Percentiles rank a stretch among this genome's conserved stretches.
phyloP scores from a whole-genome alignment of 2,113 vertebrate species.

The Oostethus manadensis region DNA sequence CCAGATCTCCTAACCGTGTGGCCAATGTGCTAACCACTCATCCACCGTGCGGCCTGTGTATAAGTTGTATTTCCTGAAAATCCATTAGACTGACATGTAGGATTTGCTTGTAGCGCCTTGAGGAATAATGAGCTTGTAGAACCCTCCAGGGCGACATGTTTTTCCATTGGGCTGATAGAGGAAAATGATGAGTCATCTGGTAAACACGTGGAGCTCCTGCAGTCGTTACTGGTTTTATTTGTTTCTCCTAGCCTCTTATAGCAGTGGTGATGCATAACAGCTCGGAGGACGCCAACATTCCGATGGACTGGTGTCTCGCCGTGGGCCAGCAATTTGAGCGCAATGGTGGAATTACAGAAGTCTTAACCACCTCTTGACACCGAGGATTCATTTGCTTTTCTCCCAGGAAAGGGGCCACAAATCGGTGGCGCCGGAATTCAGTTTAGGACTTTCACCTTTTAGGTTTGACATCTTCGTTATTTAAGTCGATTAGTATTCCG shows the following conservation, averaged over 20 bases:
- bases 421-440: slow-evolving; percentile 16
- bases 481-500: slow-evolving; percentile 61
- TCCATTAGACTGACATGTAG: neutral
- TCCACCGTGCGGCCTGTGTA: neutral
- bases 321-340: slow-evolving; percentile 52
- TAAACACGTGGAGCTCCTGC: neutral
- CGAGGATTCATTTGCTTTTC: slow-evolving; percentile 49
- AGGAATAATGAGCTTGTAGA: slow-evolving; percentile 15
- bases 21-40: no score
- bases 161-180: neutral
- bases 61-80: slow-evolving; percentile 4
- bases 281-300: slow-evolving; percentile 61
- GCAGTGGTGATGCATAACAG: slow-evolving; percentile 55
- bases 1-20: no score
- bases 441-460: slow-evolving; percentile 40
- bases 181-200: slow-evolving; percentile 10
- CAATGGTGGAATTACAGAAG: slow-evolving; percentile 50
- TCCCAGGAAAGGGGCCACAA: slow-evolving; percentile 33
- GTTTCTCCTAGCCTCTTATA: slow-evolving; percentile 27
- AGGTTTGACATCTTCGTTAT: slow-evolving; percentile 45
- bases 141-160: neutral
- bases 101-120: slow-evolving; percentile 1
- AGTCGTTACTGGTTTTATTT: slow-evolving; percentile 8
- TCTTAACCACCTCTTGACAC: slow-evolving; percentile 46
- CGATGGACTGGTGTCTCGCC: slow-evolving; percentile 37